phyloP scores from a whole-genome alignment of 2,113 vertebrate genomes.

The Chrysemys picta region DNA sequence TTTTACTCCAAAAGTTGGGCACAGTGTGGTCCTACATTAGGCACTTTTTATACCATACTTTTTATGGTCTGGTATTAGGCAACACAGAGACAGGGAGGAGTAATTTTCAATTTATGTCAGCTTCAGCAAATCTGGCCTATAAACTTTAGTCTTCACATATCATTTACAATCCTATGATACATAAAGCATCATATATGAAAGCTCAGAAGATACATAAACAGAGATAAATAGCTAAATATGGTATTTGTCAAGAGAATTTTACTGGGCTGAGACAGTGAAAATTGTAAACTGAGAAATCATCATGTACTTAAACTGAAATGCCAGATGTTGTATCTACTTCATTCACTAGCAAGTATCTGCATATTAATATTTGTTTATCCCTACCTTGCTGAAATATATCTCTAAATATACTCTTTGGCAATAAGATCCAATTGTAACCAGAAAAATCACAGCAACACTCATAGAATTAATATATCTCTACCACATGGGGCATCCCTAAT shows the following conservation, averaged over 20 bases:
- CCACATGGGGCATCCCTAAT: not conserved
- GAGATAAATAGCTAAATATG: not conserved
- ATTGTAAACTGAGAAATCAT: not conserved
- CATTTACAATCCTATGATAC: not conserved
- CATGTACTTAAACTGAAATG: not conserved
- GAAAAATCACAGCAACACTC: not conserved
- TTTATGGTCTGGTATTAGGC: not conserved
- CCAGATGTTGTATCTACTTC: not conserved
- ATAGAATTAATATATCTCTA: not conserved
- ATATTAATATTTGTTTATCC: not conserved
- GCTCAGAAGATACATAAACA: not conserved
- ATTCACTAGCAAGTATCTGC: not conserved
- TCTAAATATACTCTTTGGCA: not conserved
- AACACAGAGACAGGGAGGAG: not conserved
- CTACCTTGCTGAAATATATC: not conserved
- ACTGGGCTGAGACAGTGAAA: not conserved
- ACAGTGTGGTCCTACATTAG: not conserved
- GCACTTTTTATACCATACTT: not conserved
- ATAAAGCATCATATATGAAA: not conserved
- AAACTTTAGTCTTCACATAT: not conserved
- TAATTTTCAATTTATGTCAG: not conserved
- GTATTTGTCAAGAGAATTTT: not conserved
- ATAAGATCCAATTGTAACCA: not conserved
- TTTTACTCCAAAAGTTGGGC: not conserved
- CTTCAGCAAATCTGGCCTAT: not conserved